phyloP scores from a whole-genome alignment of 2,797 vertebrate species.

The Benthosema pterotum region DNA sequence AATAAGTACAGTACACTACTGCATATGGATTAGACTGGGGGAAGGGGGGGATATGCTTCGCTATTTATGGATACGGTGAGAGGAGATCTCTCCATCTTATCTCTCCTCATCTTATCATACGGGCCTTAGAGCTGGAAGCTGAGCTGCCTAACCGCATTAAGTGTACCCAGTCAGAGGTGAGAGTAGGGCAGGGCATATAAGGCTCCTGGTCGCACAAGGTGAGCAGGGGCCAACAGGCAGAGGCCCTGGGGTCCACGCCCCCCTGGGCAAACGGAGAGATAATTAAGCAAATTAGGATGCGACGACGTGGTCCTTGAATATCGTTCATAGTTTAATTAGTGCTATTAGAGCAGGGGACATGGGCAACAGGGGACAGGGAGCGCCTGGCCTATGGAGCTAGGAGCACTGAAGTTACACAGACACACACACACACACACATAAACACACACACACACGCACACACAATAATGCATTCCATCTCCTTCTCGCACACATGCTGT shows the following conservation, averaged over 20 bases:
- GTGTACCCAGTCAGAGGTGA: constrained; percentile 50
- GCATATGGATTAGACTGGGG: too few species aligned
- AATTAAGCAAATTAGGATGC: constrained; percentile 66
- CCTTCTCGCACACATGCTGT: neutral
- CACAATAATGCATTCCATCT: neutral
- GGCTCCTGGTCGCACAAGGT: constrained; percentile 39
- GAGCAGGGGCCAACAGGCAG: constrained; percentile 33
- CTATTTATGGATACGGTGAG: too few species aligned
- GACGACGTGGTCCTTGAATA: constrained; percentile 63
- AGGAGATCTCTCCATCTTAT: too few species aligned
- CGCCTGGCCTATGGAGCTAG: constrained; percentile 43
- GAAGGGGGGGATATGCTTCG: too few species aligned
- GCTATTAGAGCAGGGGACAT: constrained; percentile 60
- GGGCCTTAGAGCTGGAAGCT: constrained; percentile 34
- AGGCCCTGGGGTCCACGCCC: constrained; percentile 38
- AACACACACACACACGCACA: constrained; percentile 16
- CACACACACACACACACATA: constrained; percentile 28
- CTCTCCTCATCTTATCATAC: constrained; percentile 21
- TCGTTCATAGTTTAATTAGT: constrained; percentile 79
- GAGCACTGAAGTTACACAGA: constrained; percentile 24
- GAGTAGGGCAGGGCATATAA: constrained; percentile 25
- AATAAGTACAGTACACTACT: too few species aligned
- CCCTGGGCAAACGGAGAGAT: constrained; percentile 44
- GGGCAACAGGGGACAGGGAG: constrained; percentile 49
- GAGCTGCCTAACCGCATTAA: constrained; percentile 53